Conservation (phyloP, 2,797 vertebrate genomes). For the Lophius americanus region DNA sequence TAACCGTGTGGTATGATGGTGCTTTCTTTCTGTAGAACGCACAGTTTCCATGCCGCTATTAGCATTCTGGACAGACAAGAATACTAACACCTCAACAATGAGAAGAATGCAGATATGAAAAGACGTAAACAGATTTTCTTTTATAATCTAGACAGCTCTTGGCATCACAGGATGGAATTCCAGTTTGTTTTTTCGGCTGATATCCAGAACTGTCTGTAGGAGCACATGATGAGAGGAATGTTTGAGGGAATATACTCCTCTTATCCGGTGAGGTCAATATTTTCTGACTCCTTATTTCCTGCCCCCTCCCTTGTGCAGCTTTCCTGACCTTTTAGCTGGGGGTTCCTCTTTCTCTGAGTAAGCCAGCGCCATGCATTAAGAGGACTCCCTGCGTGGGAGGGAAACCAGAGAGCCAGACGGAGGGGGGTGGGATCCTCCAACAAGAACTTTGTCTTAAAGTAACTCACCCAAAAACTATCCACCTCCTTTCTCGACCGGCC, state of each 20-base stretch:
- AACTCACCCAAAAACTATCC: conserved; percentile 47
- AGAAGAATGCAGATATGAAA: conserved; percentile 69
- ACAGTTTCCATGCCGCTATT: conserved; percentile 64
- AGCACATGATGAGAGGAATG: conserved; percentile 5
- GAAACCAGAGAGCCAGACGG: not conserved
- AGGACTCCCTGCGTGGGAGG: conserved; percentile 66
- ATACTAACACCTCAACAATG: conserved; percentile 67
- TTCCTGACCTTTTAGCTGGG: conserved; percentile 56
- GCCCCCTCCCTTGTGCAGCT: conserved; percentile 45
- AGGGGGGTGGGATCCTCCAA: conserved; percentile 58
- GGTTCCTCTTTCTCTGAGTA: conserved; percentile 55
- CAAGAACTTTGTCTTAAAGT: conserved; percentile 39
- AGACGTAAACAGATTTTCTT: conserved; percentile 41
- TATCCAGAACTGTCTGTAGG: not conserved
- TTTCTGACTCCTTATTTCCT: conserved; percentile 29
- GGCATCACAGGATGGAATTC: conserved; percentile 6
- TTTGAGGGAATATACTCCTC: conserved; percentile 22
- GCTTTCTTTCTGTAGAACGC: conserved; percentile 65
- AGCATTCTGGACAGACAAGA: conserved; percentile 52
- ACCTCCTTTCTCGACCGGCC: conserved; percentile 24
- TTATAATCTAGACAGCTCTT: conserved; percentile 28
- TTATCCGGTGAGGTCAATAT: conserved; percentile 40
- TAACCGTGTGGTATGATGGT: conserved; percentile 67
- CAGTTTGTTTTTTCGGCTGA: not conserved
- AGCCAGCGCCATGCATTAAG: conserved; percentile 39